Evolutionary conservation across 2,888 invertebrate genomes (phyloP).

Genomic region (Cryptocheilus praepositus): DNA sequence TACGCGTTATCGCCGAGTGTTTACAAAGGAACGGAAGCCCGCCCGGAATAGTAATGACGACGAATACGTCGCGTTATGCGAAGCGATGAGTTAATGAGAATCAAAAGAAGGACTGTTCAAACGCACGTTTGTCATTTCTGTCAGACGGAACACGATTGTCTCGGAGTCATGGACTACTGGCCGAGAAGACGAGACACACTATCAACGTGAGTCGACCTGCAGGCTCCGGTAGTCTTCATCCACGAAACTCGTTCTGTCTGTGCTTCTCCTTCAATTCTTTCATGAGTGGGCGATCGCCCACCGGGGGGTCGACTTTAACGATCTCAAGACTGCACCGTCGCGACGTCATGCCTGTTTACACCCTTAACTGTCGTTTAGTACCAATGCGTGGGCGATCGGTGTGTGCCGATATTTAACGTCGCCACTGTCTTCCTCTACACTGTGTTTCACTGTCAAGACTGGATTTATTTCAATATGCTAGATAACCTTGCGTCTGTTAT

Average conservation of each 20-base stretch:
- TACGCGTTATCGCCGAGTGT: too few species aligned
- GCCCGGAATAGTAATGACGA: too few species aligned
- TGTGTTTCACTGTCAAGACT: too few species aligned
- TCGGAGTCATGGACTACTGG: neutral
- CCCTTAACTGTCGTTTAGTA: constrained; percentile 65
- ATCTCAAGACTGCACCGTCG: constrained; percentile 60
- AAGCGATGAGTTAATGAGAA: too few species aligned
- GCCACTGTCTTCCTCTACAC: neutral
- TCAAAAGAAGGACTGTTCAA: too few species aligned
- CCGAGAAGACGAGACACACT: constrained; percentile 47
- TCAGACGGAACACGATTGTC: too few species aligned
- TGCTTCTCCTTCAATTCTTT: constrained; percentile 17
- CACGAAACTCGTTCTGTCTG: constrained; percentile 60
- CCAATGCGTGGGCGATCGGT: constrained; percentile 63
- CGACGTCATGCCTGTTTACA: constrained; percentile 66
- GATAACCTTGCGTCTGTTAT: too few species aligned
- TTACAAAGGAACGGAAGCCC: too few species aligned
- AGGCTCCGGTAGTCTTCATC: constrained; percentile 62
- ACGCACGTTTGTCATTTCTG: too few species aligned
- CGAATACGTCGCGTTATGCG: too few species aligned
- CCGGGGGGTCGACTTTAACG: constrained; percentile 67
- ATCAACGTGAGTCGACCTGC: constrained; percentile 57
- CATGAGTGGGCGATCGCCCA: constrained; percentile 52
- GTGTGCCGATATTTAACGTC: constrained; percentile 19
- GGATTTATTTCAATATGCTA: too few species aligned